Base-by-base conservation (phyloP, 2,113 vertebrate genomes). In the Rissa tridactyla region DNA sequence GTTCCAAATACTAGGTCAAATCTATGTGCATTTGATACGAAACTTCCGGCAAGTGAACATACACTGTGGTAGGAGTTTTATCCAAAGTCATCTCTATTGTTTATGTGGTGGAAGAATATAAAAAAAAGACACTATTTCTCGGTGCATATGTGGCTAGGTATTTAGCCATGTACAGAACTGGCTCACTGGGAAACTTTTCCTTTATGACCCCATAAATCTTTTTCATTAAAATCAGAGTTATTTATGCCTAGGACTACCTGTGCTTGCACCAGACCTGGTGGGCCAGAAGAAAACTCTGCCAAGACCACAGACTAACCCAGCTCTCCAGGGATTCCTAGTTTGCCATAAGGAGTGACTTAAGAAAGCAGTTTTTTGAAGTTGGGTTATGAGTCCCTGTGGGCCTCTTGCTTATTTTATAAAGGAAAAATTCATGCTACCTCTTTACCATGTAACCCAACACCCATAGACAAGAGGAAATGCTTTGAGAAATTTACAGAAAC, bases 171-270 rank as follows among this genome's bases (percentile, higher is more conserved):
- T 51, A 88, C 29, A 83, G 71, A 93, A 89, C 19, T n/a, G 54
- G 14, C 60, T 94, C 62, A 68, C 70, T 62, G 60, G 73, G 80
- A 95, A 92, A 90, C 92, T 72, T 95, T 79, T 91, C 68, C 84
- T 97, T 96, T 95, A 97, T 73, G 73, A 82, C 65, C 70, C 88
- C 91, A 97, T 96, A 97, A 96, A 96, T 96, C 86, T 93, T 95
- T 93, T 93, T 78, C 83, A 96, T 95, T 97, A 97, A 95, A 96
- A 95, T 93, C 78, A 82, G 92, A 91, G 87, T 92, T 89, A 97
- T 97, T 97, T 96, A 97, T 94, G 89, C 72, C 47, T 60, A 88
- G 85, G 85, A 96, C 96, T 97, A 97, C 96, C 96, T 96, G 94
- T 94, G 91, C 95, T 95, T 95, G 90, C 89, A 93, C 89, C 77